phyloP scores from a whole-genome alignment of 2,113 vertebrate species.

The Benitochromis conjunctus region DNA sequence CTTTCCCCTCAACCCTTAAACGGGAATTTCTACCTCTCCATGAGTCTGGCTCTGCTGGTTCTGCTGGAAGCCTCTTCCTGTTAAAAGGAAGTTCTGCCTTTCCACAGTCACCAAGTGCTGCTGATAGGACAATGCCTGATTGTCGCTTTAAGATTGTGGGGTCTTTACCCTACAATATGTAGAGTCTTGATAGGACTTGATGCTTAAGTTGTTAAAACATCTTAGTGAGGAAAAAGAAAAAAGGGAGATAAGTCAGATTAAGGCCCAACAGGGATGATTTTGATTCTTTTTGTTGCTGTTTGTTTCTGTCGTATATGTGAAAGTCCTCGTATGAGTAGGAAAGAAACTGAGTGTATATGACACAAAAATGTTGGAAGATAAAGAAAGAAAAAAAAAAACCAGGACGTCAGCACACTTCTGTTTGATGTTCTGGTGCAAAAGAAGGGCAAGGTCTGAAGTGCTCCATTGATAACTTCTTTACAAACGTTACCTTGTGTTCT shows the following conservation, averaged over 20 bases:
- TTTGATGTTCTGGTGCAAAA: background rate
- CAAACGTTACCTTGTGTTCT: background rate
- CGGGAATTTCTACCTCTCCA: background rate
- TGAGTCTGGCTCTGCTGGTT: background rate
- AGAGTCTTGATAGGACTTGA: background rate
- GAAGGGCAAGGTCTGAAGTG: background rate
- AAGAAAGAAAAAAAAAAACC: fast-evolving
- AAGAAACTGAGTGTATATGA: background rate
- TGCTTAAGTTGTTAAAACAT: background rate
- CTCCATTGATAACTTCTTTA: background rate
- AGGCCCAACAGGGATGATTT: background rate
- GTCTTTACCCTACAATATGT: background rate
- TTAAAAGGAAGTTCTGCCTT: background rate
- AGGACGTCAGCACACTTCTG: background rate
- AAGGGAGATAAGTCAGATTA: background rate
- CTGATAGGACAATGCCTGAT: background rate
- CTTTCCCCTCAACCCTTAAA: background rate
- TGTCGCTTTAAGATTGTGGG: background rate
- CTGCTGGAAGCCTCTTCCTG: background rate
- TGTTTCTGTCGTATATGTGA: background rate
- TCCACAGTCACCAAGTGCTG: background rate
- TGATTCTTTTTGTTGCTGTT: background rate
- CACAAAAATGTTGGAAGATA: background rate
- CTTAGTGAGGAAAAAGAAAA: background rate
- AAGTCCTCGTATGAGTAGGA: background rate